Percentiles rank a stretch among this genome's conserved stretches.
phyloP scores from a whole-genome alignment of 2,888 invertebrate species.

The Cataglyphis cursor region DNA sequence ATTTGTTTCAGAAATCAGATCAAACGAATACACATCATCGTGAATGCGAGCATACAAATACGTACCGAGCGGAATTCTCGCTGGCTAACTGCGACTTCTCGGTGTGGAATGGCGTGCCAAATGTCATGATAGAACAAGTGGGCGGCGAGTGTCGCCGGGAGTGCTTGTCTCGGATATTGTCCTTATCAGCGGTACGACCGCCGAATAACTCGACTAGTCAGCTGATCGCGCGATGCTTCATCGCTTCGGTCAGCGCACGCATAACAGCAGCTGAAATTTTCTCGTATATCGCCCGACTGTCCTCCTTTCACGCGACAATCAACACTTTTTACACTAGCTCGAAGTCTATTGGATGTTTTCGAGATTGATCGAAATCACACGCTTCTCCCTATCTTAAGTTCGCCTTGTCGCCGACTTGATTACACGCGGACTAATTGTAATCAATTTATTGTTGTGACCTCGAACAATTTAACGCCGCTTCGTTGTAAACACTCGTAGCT shows the following conservation, averaged over 20 bases:
- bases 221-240: slow-evolving; percentile 81
- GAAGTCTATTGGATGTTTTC: neutral
- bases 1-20: neutral
- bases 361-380: neutral
- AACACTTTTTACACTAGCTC: slow-evolving; percentile 5
- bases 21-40: neutral
- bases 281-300: slow-evolving; percentile 9
- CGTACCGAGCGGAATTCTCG: slow-evolving; percentile 81
- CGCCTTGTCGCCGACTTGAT: neutral
- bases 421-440: neutral
- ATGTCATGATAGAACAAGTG: slow-evolving; percentile 83
- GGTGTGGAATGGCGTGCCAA: slow-evolving; percentile 82
- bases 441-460: neutral
- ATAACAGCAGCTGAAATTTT: slow-evolving; percentile 73
- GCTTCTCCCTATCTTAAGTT: neutral
- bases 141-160: slow-evolving; percentile 58
- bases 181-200: slow-evolving; percentile 68
- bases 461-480: neutral
- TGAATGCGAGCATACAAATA: slow-evolving; percentile 6
- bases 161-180: slow-evolving; percentile 58
- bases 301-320: slow-evolving; percentile 30
- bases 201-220: slow-evolving; percentile 82
- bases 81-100: slow-evolving; percentile 82
- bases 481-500: neutral
- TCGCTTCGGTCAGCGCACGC: slow-evolving; percentile 77